Base-by-base conservation (phyloP, 1,140 invertebrate genomes). In the Oedothorax gibbosus region DNA sequence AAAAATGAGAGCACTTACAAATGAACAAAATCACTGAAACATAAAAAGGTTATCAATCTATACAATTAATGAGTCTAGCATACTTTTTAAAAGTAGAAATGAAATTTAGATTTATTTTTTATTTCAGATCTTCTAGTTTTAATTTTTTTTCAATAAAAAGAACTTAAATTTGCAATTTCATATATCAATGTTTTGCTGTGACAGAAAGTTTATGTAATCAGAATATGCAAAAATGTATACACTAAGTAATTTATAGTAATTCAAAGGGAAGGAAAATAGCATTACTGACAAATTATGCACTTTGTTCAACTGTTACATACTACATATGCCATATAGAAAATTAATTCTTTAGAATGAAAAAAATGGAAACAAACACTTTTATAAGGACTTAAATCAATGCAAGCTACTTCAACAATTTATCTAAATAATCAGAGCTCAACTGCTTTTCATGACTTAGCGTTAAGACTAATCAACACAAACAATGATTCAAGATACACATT, bases 381-480 rank as follows among this genome's bases (percentile, higher is more conserved):
- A 18, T 62, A 12, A 15, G 18, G 12, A 62, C 18, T 62, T 62
- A 62, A 15, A 62, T 2, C 12, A 62, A 18, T 15, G 12, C 6
- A 15, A 18, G 12, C 57, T 15, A 62, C 18, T 62, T 62, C 6
- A 15, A 62, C 57, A 62, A 15, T 6, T 62, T 62, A 56, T 73
- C 9, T 21, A 15, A 73, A 56, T 73, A 73, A 73, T 73, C 71
- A 73, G 71, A 2, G 71, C 71, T 73, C 71, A 73, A 73, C 53
- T 73, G 71, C 71, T 73, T 73, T 56, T 54, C 49, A 78, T 78
- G 76, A 78, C 64, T 66, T 54, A 78, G 76, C 35, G 54, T 53
- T 54, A 76, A 76, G 15, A 62, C n/a, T 53, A 49, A 20, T 35
- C 60, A 53, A 78, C 18, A 54, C 35, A 77, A 77, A 77, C n/a